These are phyloP conservation scores for Irena cyanogastra DNA, from an alignment of 2,113 vertebrate species.

Conservation along the genomic window DNA sequence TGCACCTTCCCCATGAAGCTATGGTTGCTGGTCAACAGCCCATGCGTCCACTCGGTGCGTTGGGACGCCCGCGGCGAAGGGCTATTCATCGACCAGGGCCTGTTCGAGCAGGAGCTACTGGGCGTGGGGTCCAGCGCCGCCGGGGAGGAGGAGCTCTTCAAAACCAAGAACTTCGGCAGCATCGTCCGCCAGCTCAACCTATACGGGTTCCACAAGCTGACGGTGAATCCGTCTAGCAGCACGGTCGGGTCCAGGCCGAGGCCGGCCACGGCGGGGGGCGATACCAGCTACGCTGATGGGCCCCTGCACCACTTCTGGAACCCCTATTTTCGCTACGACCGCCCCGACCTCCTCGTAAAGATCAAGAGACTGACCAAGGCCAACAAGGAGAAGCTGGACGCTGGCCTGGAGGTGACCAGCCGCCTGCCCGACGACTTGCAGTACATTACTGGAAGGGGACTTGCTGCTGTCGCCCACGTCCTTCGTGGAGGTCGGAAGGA, in stretches of 20 bases:
- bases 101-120: background rate
- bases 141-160: background rate
- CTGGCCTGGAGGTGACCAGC: background rate
- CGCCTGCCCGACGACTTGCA: background rate
- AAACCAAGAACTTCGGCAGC: background rate
- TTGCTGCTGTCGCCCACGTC: background rate
- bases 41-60: background rate
- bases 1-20: background rate
- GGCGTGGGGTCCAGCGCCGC: background rate
- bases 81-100: background rate
- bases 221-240: background rate
- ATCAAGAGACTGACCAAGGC: background rate
- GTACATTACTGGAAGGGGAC: background rate
- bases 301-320: background rate
- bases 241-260: background rate
- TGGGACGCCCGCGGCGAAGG: background rate
- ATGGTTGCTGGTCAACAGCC: background rate
- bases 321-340: background rate
- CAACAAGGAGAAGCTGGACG: background rate
- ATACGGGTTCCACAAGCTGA: background rate
- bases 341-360: background rate
- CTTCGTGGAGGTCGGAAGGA: background rate
- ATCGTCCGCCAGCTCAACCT: background rate
- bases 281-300: background rate
- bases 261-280: accelerated